A percentile compares a stretch with the other conserved stretches of the same genome.
phyloP scores from a whole-genome alignment of 30 jellyfish, hydroid and myxozoan genomes.

The Hydractinia symbiolongicarpus region DNA sequence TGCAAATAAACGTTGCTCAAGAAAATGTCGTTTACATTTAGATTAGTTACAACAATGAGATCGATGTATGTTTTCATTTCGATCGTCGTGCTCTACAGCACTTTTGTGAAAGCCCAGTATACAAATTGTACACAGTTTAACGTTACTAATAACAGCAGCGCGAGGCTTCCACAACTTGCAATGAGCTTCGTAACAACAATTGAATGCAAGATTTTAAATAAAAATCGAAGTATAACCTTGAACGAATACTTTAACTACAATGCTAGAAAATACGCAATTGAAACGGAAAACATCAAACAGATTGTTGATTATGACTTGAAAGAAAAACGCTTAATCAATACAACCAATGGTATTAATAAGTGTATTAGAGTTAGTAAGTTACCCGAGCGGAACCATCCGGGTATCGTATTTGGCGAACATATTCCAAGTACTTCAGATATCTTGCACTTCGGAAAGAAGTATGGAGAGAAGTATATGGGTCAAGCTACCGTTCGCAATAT shows the following conservation, averaged over 20 bases:
- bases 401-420: not conserved
- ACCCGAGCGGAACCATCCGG: not conserved
- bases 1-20: too few species aligned
- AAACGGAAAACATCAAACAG: not conserved
- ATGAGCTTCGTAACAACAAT: not conserved
- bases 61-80: too few species aligned
- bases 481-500: not conserved
- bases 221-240: not conserved
- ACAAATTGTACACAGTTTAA: too few species aligned
- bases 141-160: too few species aligned
- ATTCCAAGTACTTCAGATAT: not conserved
- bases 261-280: not conserved
- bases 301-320: not conserved
- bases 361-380: not conserved
- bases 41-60: too few species aligned
- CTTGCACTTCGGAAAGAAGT: not conserved
- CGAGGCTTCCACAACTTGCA: not conserved
- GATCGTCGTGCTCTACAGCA: too few species aligned
- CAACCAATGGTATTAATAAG: not conserved
- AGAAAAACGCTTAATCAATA: not conserved
- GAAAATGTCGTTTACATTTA: too few species aligned
- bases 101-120: too few species aligned
- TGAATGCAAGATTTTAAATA: not conserved
- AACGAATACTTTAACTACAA: not conserved
- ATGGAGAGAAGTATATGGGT: slow-evolving; percentile 3